Evolutionary conservation across 2,113 vertebrate species (phyloP).

Genomic region (Salvelinus alpinus): DNA sequence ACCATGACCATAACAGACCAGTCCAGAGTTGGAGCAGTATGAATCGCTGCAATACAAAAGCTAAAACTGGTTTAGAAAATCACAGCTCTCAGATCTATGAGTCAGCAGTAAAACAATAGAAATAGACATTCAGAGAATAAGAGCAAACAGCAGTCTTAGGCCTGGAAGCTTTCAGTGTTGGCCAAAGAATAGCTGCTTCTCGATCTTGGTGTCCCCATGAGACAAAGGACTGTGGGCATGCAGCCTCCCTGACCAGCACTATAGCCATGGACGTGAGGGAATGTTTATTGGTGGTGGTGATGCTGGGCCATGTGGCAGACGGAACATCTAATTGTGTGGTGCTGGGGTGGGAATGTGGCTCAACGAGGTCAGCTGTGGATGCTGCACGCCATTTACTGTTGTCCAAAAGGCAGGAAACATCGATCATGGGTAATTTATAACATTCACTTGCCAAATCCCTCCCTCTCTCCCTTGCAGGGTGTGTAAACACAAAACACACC

Average conservation of each 20-base stretch:
- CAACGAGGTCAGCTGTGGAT: slow-evolving; percentile 35
- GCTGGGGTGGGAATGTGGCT: background rate
- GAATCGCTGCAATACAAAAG: too few species aligned
- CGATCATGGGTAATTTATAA: slow-evolving; percentile 64
- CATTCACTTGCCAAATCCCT: slow-evolving; percentile 26
- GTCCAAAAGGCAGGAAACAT: slow-evolving; percentile 52
- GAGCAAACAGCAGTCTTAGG: too few species aligned
- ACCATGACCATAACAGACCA: background rate
- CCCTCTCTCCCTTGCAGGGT: slow-evolving; percentile 26
- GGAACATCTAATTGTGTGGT: slow-evolving; percentile 51
- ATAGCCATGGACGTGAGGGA: background rate
- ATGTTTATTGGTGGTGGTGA: background rate
- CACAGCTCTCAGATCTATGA: background rate
- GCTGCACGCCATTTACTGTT: slow-evolving; percentile 59
- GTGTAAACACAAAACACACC: slow-evolving; percentile 49
- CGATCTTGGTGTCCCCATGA: background rate
- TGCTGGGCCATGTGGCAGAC: slow-evolving; percentile 42
- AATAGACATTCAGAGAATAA: slow-evolving; percentile 36
- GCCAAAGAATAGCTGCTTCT: background rate
- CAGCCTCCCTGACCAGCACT: background rate
- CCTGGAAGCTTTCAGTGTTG: background rate
- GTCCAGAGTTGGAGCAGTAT: too few species aligned
- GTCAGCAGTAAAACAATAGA: background rate
- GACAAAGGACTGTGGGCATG: background rate
- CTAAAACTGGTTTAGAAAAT: background rate